Conservation (phyloP, 1,140 invertebrate species). For the Panulirus ornatus region DNA sequence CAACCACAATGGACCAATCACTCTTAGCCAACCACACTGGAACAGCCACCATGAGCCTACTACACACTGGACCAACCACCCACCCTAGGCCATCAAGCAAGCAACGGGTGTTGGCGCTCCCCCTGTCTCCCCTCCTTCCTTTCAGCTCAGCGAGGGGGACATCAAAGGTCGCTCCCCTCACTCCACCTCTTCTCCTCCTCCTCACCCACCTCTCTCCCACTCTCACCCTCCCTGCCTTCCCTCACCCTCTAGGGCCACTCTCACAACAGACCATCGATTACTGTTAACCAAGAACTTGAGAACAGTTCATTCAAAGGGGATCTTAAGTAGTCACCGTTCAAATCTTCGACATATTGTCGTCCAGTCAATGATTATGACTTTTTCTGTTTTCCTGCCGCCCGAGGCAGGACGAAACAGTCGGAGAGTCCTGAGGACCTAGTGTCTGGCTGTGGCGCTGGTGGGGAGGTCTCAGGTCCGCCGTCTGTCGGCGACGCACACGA, state of each 20-base stretch:
- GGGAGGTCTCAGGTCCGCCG: no score
- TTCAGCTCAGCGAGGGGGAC: background rate
- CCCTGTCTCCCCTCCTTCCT: background rate
- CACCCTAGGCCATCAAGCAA: background rate
- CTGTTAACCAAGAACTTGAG: background rate
- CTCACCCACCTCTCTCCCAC: background rate
- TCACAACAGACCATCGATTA: background rate
- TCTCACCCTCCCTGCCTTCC: constrained; percentile 1
- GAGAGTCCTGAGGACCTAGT: no score
- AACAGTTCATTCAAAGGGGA: no score
- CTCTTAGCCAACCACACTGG: background rate
- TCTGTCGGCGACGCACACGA: no score
- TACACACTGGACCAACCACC: background rate
- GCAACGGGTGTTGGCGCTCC: background rate
- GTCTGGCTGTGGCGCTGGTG: no score
- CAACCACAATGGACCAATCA: no score
- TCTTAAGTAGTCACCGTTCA: no score
- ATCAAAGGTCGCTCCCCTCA: background rate
- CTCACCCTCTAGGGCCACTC: background rate
- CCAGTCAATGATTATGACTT: background rate
- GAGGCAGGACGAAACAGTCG: no score
- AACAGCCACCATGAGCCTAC: background rate
- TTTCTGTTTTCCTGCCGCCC: background rate
- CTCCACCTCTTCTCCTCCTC: background rate
- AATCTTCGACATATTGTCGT: background rate